A percentile compares a stretch with the other conserved stretches of the same genome.
These are phyloP conservation scores for Ellobius talpinus DNA, from an alignment of 2,113 vertebrate genomes.

Conservation along the genomic window DNA sequence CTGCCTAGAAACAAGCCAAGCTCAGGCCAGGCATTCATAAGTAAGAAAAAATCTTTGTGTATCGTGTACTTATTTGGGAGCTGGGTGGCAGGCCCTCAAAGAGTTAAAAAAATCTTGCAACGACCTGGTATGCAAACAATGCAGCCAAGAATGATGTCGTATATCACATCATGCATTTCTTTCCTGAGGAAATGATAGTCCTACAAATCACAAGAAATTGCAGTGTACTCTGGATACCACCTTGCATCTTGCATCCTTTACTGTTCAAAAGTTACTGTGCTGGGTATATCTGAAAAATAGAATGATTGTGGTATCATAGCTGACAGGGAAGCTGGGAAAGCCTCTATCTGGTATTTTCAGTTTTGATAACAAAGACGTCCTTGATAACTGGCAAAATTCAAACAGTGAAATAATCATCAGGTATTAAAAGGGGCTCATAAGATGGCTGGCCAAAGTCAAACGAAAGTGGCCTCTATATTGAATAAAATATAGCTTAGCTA, in stretches of 20 bases:
- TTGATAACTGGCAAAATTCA: conserved; percentile 24
- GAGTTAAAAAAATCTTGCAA: neutral
- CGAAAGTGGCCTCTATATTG: neutral
- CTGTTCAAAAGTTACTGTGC: neutral
- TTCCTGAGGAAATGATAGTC: neutral
- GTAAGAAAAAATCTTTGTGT: neutral
- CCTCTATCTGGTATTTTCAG: neutral
- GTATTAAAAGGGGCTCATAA: conserved; percentile 14
- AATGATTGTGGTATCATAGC: fast-evolving
- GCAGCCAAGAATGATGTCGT: neutral
- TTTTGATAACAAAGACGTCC: neutral
- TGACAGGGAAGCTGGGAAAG: neutral
- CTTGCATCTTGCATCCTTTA: neutral
- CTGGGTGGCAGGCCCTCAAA: neutral
- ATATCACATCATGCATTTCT: neutral
- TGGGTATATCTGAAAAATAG: neutral
- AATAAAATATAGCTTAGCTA: conserved; percentile 46
- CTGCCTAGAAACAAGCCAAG: neutral
- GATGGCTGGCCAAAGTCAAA: conserved; percentile 9
- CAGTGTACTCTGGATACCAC: neutral
- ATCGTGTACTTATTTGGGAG: neutral
- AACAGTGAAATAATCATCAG: neutral
- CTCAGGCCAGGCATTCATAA: neutral
- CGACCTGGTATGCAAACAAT: neutral
- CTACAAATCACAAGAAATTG: neutral